Evolutionary conservation across 2,797 vertebrate genomes (phyloP).

Genomic region (Perodicticus potto): DNA sequence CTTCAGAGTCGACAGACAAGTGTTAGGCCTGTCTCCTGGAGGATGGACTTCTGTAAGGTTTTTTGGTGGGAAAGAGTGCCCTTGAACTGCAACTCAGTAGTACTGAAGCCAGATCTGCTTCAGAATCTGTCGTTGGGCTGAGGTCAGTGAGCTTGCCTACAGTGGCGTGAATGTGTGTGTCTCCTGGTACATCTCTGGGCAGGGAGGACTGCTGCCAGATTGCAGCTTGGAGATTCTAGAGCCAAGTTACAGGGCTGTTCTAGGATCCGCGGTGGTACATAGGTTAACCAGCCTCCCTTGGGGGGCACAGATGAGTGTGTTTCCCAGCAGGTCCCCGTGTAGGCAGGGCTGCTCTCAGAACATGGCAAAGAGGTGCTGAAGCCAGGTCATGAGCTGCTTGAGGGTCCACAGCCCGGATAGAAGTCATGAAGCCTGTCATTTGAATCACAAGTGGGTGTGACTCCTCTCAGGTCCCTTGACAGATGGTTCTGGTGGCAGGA

Average conservation of each 20-base stretch:
- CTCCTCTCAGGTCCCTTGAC: too few relatives aligned
- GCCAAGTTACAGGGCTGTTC: neutral
- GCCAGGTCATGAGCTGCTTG: too few relatives aligned
- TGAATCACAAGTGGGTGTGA: too few relatives aligned
- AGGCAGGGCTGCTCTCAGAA: too few relatives aligned
- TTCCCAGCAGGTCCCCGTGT: too few relatives aligned
- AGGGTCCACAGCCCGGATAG: too few relatives aligned
- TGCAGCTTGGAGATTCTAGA: neutral
- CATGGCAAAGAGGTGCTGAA: too few relatives aligned
- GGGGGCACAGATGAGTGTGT: too few relatives aligned
- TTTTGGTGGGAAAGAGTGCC: neutral
- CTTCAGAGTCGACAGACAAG: neutral
- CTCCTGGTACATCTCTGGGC: neutral
- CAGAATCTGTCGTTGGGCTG: neutral
- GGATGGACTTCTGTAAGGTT: neutral
- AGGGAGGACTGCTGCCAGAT: neutral
- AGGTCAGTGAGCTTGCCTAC: neutral
- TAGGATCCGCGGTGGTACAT: neutral
- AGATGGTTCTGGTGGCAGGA: too few relatives aligned
- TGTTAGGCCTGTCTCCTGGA: too few relatives aligned
- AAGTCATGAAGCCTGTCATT: too few relatives aligned
- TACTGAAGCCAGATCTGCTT: neutral
- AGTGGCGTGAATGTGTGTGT: neutral
- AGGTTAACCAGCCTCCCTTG: too few relatives aligned
- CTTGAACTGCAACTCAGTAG: neutral